phyloP scores from a whole-genome alignment of 2,797 vertebrate species.

The Hybognathus amarus region DNA sequence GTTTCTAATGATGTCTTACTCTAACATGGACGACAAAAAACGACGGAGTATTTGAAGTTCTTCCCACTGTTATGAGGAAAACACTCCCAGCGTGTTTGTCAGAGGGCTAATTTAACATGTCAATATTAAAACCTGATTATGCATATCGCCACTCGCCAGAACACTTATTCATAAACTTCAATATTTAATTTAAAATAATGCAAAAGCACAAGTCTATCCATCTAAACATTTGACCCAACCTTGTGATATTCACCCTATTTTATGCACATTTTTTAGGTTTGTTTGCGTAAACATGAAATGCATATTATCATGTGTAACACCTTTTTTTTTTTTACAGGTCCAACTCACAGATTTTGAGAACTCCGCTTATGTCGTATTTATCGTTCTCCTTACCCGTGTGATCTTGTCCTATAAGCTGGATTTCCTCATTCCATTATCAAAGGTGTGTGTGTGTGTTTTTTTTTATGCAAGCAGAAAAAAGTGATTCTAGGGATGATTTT shows the following conservation, averaged over 20 bases:
- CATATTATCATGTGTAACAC: neutral
- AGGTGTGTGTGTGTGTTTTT: constrained; percentile 71
- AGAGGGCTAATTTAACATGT: no score
- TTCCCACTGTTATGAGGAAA: no score
- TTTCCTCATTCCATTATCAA: constrained; percentile 96
- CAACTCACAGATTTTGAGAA: constrained; percentile 99
- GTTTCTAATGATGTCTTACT: no score
- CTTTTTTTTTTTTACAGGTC: constrained; percentile 77
- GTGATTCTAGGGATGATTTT: neutral
- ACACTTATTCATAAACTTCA: no score
- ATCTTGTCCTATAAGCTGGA: constrained; percentile 98
- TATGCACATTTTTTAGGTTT: neutral
- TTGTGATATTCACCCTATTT: neutral
- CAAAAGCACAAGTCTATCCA: no score
- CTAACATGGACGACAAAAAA: no score
- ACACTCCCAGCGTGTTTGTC: no score
- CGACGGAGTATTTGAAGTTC: no score
- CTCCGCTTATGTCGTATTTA: constrained; percentile 97
- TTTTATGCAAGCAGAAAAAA: neutral
- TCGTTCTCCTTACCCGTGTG: constrained; percentile 95
- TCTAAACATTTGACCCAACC: no score
- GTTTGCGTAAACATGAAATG: neutral
- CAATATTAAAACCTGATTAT: no score
- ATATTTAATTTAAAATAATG: no score
- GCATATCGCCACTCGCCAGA: no score